Conservation (phyloP, 2,888 invertebrate genomes). For the Odontocolon sp. region DNA sequence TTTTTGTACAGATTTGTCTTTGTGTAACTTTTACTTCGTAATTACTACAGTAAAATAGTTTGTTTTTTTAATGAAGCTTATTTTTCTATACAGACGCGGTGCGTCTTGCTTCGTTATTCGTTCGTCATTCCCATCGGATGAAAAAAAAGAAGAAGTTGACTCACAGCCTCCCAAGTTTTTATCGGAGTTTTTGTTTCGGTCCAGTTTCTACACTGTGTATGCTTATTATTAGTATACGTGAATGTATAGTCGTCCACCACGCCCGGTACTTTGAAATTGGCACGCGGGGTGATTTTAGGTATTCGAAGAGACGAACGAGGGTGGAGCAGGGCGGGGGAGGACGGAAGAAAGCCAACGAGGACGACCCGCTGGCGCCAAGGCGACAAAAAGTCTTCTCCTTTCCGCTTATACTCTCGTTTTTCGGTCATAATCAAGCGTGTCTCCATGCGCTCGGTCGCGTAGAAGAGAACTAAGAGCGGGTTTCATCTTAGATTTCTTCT, state of each 20-base stretch:
- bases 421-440: slow-evolving; percentile 69
- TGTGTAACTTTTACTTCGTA: not conserved
- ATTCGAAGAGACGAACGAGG: slow-evolving; percentile 50
- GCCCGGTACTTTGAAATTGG: slow-evolving; percentile 65
- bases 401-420: slow-evolving; percentile 33
- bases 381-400: slow-evolving; percentile 65
- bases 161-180: no score
- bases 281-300: slow-evolving; percentile 66
- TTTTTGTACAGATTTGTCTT: not conserved
- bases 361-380: slow-evolving; percentile 71
- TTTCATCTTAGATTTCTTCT: slow-evolving; percentile 46
- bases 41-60: no score
- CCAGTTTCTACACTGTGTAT: not conserved
- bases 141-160: no score
- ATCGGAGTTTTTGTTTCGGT: no score
- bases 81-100: no score
- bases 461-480: slow-evolving; percentile 12
- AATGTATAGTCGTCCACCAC: not conserved
- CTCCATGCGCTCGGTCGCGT: slow-evolving; percentile 54
- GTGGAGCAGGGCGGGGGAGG: slow-evolving; percentile 21
- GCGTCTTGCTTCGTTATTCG: no score
- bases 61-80: no score
- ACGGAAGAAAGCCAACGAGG: slow-evolving; percentile 23
- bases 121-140: no score
- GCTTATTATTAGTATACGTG: not conserved